These are phyloP conservation scores for Harpagus bidentatus DNA, from an alignment of 2,113 vertebrate genomes.

Conservation along the genomic window DNA sequence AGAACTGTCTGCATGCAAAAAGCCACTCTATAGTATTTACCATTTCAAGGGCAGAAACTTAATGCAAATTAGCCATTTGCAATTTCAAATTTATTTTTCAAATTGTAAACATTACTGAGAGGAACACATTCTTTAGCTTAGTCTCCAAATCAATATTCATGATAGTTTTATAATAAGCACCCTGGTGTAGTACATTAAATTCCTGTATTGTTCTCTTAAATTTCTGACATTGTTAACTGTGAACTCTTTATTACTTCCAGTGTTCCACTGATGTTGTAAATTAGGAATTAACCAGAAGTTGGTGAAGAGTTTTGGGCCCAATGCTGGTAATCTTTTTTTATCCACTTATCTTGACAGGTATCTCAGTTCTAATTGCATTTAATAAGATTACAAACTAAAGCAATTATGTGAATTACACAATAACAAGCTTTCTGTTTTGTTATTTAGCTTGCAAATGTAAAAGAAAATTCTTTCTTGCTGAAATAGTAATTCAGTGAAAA, in stretches of 20 bases:
- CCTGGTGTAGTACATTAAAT: background rate
- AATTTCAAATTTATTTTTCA: background rate
- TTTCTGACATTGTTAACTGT: background rate
- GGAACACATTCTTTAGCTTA: background rate
- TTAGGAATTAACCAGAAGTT: background rate
- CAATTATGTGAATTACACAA: background rate
- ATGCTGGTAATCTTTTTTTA: background rate
- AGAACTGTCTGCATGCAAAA: background rate
- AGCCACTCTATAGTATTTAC: background rate
- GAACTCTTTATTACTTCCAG: background rate
- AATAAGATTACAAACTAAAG: slow-evolving; percentile 2
- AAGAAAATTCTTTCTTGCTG: background rate
- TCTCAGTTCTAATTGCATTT: background rate
- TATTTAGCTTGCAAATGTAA: background rate
- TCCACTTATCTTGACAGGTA: background rate
- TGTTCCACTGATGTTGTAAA: background rate
- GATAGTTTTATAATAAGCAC: background rate
- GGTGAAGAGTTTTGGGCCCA: background rate
- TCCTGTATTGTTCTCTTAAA: background rate
- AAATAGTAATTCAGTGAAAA: background rate
- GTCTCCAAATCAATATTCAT: background rate
- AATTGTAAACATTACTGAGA: background rate
- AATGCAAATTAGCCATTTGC: background rate
- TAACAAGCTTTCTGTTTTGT: background rate
- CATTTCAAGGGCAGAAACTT: slow-evolving; percentile 1